Base-by-base conservation (phyloP, 2,113 vertebrate species). In the Pheucticus melanocephalus region DNA sequence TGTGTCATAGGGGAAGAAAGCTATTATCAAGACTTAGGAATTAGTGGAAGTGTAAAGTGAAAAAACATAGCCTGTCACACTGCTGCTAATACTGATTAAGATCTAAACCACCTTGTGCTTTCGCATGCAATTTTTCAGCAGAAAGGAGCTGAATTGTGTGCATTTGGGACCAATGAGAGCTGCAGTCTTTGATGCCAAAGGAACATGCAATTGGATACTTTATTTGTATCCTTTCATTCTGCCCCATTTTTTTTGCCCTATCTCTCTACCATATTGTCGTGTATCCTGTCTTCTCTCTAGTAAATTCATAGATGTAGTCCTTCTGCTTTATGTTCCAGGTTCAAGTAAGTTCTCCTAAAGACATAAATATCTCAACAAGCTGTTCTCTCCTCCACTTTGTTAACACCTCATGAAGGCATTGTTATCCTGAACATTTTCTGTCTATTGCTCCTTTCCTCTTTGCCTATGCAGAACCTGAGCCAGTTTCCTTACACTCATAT, bases 81-180 rank as follows among this genome's bases (percentile, higher is more conserved):
- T 93, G 72, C 90, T 97, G 97, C 82, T 98, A 97, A 96, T 97
- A 96, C 54, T 94, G 95, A 97, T 98, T 97, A 97, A 94, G 87
- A 78, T 97, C 63, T 68, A 85, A 94, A 93, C 64, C 10, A 27
- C 35, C 51, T 61, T 88, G 66, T 27, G 8, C 20, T 95, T 95
- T 94, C 91, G 75, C 61, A 86, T 69, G 76, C 64, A 96, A 64
- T 53, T 79, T 80, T 82, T 76, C 50, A 69, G 23, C 16, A 90
- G 42, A 80, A 19, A 53, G 37, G n/a, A 88, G 11, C 4, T 57
- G 77, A 79, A 70, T 40, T 28, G 6, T 69, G 39, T 31, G 64
- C 63, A 53, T 35, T 65, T 82, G 40, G 20, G 56, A 59, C 23
- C 66, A 42, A 73, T 13, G 47, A 80, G 86, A 63, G 2, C 37